phyloP scores from a whole-genome alignment of 2,797 vertebrate genomes.

The Brachyalestes nurse region DNA sequence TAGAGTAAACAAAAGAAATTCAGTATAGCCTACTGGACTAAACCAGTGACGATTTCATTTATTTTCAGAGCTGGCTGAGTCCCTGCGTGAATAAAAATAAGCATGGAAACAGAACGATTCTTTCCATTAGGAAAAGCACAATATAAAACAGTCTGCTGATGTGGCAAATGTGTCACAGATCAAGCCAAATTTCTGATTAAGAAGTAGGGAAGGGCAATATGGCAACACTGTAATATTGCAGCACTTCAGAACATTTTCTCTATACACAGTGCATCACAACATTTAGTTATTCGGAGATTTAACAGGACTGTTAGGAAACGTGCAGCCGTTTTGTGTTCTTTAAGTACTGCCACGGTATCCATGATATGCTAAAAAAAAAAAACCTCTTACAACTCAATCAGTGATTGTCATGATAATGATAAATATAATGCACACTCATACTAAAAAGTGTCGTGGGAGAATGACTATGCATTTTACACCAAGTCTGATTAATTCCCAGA shows the following conservation, averaged over 20 bases:
- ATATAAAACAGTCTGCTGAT: not conserved
- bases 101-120: not conserved
- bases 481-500: not conserved
- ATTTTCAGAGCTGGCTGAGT: conserved; percentile 7
- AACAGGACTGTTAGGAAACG: too few relatives aligned
- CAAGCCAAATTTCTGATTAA: not conserved
- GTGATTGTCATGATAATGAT: too few relatives aligned
- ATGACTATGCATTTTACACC: not conserved
- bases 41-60: not conserved
- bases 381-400: too few relatives aligned
- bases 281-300: too few relatives aligned
- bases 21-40: not conserved
- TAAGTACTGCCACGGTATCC: too few relatives aligned
- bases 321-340: too few relatives aligned
- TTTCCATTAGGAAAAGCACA: not conserved
- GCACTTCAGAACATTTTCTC: too few relatives aligned
- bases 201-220: too few relatives aligned
- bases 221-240: too few relatives aligned
- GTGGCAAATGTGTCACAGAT: not conserved
- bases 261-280: too few relatives aligned
- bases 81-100: not conserved
- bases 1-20: not conserved
- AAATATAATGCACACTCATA: too few relatives aligned
- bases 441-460: not conserved
- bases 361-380: too few relatives aligned